Base-by-base conservation (phyloP, 2,113 vertebrate genomes). In the Dicentrarchus labrax region DNA sequence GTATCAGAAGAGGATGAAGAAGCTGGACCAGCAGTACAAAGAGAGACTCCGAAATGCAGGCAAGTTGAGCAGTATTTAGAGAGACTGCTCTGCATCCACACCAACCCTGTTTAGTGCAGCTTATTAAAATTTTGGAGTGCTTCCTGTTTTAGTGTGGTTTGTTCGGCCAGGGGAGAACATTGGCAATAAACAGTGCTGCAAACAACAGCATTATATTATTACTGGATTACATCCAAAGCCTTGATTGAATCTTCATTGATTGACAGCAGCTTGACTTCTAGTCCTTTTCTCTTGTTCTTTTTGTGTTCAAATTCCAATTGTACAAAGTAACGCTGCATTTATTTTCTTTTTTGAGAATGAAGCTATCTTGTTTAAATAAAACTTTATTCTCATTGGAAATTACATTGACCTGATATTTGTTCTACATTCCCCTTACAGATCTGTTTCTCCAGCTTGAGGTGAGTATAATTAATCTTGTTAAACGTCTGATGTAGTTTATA, bases 1-100 rank as follows among this genome's bases (percentile, higher is more conserved):
- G 72, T 99, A 99, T 88, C 98, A 99, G 95, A 99, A 98, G 92
- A 96, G 98, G 83, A 98, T 99, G 98, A 99, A 99, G 69, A 99
- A 99, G 82, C 89, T 99, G 57, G 98, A 99, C 87, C 98, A 99
- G 89, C 98, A 99, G 77, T 99, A 99, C 84, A 99, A 97, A 92
- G 98, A 99, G 85, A 97, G 98, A 89, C 96, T 99, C 79, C 94
- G 98, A 72, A 99, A 99, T 66, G 98, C 98, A 91, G 98, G 98
- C 95, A 81, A 93, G 86, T 53, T 68, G 24, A 87, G 72, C 12
- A 2, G 12, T 36, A 50, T 67, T 47, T 11, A 50, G 56, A n/a
- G n/a, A n/a, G n/a, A n/a, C n/a, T 30, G 30, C 30, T 30, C 45
- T 72, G 21, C 56, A 56, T 76, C 41, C 39, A 22, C 8, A 47